Conservation (phyloP, 1,140 invertebrate genomes). For the Microvelia longipes region DNA sequence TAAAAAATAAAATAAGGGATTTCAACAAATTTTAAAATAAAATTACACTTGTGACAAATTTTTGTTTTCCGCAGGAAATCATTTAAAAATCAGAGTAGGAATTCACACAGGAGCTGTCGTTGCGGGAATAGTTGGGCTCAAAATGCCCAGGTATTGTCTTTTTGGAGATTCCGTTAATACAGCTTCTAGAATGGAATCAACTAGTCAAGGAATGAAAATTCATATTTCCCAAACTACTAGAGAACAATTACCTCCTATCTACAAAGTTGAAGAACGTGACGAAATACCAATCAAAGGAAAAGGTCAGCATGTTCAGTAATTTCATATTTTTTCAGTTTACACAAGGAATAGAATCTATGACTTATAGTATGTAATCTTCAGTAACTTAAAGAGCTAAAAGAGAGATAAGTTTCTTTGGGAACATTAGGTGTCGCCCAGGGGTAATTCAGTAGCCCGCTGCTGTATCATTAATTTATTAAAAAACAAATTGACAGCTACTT, state of each 20-base stretch:
- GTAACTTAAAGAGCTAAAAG: background rate
- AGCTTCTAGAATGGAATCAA: slow-evolving; percentile 81
- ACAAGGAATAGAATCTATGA: background rate
- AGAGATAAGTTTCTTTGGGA: background rate
- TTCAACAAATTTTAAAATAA: too few relatives aligned
- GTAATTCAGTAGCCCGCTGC: background rate
- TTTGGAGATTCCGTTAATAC: slow-evolving; percentile 90
- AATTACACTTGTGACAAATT: too few relatives aligned
- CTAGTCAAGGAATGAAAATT: slow-evolving; percentile 80
- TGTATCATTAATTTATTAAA: background rate
- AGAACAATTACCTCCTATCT: slow-evolving; percentile 54
- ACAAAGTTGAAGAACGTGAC: slow-evolving; percentile 61
- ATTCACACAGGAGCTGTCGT: slow-evolving; percentile 81
- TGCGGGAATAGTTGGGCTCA: slow-evolving; percentile 84
- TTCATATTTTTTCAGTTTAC: background rate
- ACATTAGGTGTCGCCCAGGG: background rate
- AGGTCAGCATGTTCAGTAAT: slow-evolving; percentile 34
- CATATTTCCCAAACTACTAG: slow-evolving; percentile 82
- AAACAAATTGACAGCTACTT: background rate
- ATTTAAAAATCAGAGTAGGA: slow-evolving; percentile 77
- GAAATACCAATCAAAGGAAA: slow-evolving; percentile 76
- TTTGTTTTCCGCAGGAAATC: slow-evolving; percentile 43
- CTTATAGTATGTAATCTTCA: background rate
- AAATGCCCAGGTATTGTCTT: slow-evolving; percentile 88
- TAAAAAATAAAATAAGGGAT: background rate